These are phyloP conservation scores for Silurus lanzhouensis DNA, from an alignment of 2,797 vertebrate species.

Conservation along the genomic window DNA sequence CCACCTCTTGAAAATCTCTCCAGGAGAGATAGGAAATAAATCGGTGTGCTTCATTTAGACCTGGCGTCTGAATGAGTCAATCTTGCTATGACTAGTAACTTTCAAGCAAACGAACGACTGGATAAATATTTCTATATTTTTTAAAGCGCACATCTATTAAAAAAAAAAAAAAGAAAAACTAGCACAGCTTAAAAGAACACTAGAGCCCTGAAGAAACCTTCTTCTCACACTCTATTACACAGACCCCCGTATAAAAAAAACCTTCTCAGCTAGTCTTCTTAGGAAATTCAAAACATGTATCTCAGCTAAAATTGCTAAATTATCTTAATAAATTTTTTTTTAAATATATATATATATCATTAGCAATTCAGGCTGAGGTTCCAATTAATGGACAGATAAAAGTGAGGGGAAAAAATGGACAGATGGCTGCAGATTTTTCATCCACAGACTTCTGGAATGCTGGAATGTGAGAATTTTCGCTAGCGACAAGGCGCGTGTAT, in stretches of 20 bases:
- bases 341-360: too few species aligned
- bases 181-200: background rate
- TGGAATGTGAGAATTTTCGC: conserved; percentile 24
- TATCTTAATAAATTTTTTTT: background rate
- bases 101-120: background rate
- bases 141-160: background rate
- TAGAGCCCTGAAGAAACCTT: background rate
- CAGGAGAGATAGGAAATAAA: too few species aligned
- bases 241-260: background rate
- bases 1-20: background rate
- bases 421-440: conserved; percentile 29
- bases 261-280: background rate
- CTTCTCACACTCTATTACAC: background rate
- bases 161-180: background rate
- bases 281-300: background rate
- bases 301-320: background rate
- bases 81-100: background rate
- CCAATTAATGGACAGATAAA: conserved; percentile 38
- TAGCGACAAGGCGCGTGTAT: conserved; percentile 33
- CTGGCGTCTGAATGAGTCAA: background rate
- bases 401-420: conserved; percentile 1
- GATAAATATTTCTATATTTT: background rate
- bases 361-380: background rate
- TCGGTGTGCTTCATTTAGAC: background rate
- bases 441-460: conserved; percentile 28